Evolutionary conservation across 2,797 vertebrate genomes (phyloP).

Genomic region (Cossypha caffra): DNA sequence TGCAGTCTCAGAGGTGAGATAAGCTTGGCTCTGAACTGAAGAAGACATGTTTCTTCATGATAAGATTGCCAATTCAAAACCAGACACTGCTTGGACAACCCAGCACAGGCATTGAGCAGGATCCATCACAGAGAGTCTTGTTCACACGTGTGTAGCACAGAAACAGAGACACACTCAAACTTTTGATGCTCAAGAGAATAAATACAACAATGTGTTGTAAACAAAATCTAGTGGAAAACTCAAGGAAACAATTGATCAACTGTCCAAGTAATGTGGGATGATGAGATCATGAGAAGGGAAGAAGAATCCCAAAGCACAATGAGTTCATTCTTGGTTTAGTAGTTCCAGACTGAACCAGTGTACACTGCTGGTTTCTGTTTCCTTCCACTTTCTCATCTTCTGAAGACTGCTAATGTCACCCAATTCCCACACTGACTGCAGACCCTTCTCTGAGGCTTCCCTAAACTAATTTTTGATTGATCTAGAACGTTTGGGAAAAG

Average conservation of each 20-base stretch:
- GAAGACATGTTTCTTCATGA: conserved; percentile 65
- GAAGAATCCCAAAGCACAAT: background rate
- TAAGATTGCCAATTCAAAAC: conserved; percentile 53
- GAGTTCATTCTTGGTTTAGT: background rate
- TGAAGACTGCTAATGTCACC: background rate
- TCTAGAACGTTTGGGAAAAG: background rate
- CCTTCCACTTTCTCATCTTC: background rate
- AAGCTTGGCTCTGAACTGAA: conserved; percentile 51
- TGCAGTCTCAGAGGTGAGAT: conserved; percentile 69
- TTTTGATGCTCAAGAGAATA: background rate
- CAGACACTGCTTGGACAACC: background rate
- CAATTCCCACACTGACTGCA: background rate
- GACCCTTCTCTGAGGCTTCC: background rate
- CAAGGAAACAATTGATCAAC: background rate
- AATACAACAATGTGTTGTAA: background rate
- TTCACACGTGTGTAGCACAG: background rate
- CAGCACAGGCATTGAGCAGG: background rate
- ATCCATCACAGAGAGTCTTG: background rate
- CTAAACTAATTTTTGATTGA: background rate
- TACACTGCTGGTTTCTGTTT: background rate
- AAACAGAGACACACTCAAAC: background rate
- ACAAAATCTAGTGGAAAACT: background rate
- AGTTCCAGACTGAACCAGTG: background rate
- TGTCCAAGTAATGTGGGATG: background rate
- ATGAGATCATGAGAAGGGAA: background rate